Percentiles rank a stretch among this genome's conserved stretches.
Evolutionary conservation across 2,113 vertebrate species (phyloP).

Genomic region (Miniopterus natalensis): DNA sequence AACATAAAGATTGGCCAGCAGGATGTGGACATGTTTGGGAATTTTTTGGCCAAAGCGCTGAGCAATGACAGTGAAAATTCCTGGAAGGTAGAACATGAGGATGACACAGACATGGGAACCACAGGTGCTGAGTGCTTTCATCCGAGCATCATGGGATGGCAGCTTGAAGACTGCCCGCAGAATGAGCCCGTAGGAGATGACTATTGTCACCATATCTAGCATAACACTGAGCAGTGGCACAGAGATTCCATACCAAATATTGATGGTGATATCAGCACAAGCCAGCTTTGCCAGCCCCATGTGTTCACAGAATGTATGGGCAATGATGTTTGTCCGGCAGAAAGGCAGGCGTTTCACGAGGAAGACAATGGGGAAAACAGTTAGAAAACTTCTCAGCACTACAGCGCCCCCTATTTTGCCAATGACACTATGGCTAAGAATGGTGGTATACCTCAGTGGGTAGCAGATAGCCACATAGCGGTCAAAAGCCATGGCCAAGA

Average conservation of each 20-base stretch:
- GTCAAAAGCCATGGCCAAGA: conserved; percentile 68
- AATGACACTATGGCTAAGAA: conserved; percentile 13
- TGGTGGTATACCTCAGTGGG: conserved; percentile 48
- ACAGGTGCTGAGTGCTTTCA: conserved; percentile 10
- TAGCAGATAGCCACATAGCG: conserved; percentile 64
- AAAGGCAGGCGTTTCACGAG: neutral
- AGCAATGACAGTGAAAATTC: conserved; percentile 22
- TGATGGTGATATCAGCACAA: conserved; percentile 15
- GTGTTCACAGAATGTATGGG: conserved; percentile 55
- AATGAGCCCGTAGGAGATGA: neutral
- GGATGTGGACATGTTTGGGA: conserved; percentile 6
- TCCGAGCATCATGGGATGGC: neutral
- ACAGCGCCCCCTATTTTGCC: conserved; percentile 2
- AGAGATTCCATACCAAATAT: conserved; percentile 50
- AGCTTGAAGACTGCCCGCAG: neutral
- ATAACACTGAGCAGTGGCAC: conserved; percentile 1
- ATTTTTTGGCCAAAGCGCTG: neutral
- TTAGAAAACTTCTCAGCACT: neutral
- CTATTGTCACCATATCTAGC: neutral
- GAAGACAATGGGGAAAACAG: neutral
- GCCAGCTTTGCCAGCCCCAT: conserved; percentile 40
- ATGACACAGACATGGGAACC: conserved; percentile 42
- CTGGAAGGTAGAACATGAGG: conserved; percentile 45
- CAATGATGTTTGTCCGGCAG: conserved; percentile 11
- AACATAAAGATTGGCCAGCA: conserved; percentile 58